Base-by-base conservation (phyloP, 2,797 vertebrate species). In the Toxotes lorentzi region DNA sequence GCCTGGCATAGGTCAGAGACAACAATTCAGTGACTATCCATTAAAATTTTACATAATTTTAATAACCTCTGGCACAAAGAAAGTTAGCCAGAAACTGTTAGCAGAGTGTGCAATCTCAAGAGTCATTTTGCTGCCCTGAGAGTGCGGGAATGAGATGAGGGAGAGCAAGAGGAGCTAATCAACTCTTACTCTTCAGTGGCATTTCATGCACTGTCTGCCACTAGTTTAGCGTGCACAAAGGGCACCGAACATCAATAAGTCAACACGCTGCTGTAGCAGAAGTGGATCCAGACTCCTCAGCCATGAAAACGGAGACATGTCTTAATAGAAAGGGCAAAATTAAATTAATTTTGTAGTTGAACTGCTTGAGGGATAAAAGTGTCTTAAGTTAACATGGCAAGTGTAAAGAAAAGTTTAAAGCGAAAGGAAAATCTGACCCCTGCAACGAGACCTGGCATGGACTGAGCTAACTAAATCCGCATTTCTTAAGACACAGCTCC, bases 161-260 rank as follows among this genome's bases (percentile, higher is more conserved):
- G 59, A 74, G 79, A 84, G 88, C 61, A 62, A 81, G 76, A 79
- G 78, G 24, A 91, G 85, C 90, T 90, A 88, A 91, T 92, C 88
- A 87, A 85, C 87, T 89, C 78, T 66, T 68, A 68, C 84, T 88
- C 81, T 73, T 85, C 82, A 57, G 84, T 70, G 81, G 83, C 79
- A 83, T 87, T 88, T 87, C 82, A 86, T 85, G 71, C 77, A 82
- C 87, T 79, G 79, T 81, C 84, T 86, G 79, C 82, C 68, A 77
- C 83, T 82, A 54, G 78, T 73, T 82, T 71, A 61, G 64, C 17
- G 66, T 80, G 73, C 84, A 83, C 85, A 89, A 89, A 88, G 85
- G 81, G 76, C 87, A 81, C 45, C 10, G 5, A 56, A 70, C 82
- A 74, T 86, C 84, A 79, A 85, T 85, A 84, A 82, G 87, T 85